Base-by-base conservation (phyloP, 2,797 vertebrate species). In the Craterocephalus amniculus region DNA sequence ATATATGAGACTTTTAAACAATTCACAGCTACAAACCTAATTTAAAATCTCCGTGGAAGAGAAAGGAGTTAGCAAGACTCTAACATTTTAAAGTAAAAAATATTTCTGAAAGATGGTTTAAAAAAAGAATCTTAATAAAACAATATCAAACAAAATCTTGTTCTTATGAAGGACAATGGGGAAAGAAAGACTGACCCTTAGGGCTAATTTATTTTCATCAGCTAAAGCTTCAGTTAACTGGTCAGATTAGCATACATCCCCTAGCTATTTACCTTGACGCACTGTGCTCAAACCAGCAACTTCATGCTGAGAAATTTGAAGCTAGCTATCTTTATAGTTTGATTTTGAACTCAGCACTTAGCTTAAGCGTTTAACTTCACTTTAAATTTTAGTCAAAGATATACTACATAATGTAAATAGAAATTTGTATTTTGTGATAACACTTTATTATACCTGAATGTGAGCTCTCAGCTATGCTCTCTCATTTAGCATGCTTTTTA, bases 401-500 rank as follows among this genome's bases (percentile, higher is more conserved):
- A 43, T 43, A 20, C 20, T 43, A 6, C 20, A 43, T 14, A 43
- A 43, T 16, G 1, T 13, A 40, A 14, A 12, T 40, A 40, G 14
- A 14, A 6, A 18, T 45, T 20, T 20, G 40, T 2, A 20, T 45
- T 45, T 45, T 40, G 4, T 16, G 13, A 40, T 40, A 40, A 40
- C 38, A 18, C 40, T 45, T 7, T 45, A 45, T 43, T 43, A 18
- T 43, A 43, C 40, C 14, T 32, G 31, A 32, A 32, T 32, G 31
- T n/a, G n/a, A n/a, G n/a, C n/a, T 38, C 12, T 4, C 36, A 38
- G 2, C 1, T 36, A 35, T 35, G 8, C 35, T 36, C 14, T 40
- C 38, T 16, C 38, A 40, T 40, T 43, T 45, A 45, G 43, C 43
- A 45, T 45, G 18, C 48, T 80, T 72, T 73, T 79, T 83, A 68